phyloP scores from a whole-genome alignment of 2,888 invertebrate species.

The Troides aeacus region DNA sequence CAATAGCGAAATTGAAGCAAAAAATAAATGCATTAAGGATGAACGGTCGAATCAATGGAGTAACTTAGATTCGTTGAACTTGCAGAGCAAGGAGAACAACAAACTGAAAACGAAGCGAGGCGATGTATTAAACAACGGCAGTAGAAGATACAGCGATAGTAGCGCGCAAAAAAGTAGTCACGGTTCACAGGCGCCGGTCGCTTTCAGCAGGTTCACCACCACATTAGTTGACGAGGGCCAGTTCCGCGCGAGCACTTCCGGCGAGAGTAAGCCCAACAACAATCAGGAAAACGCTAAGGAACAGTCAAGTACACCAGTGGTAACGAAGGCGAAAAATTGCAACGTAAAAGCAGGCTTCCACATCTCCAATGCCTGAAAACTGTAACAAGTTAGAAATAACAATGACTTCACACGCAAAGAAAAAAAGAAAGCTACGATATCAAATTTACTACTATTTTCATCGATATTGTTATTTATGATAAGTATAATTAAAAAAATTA shows the following conservation, averaged over 20 bases:
- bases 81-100: constrained; percentile 50
- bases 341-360: constrained; percentile 64
- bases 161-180: constrained; percentile 59
- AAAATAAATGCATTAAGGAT: constrained; percentile 55
- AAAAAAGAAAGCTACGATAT: background rate
- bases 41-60: constrained; percentile 44
- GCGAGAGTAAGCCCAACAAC: constrained; percentile 49
- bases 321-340: constrained; percentile 61
- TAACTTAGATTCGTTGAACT: constrained; percentile 54
- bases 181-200: constrained; percentile 43
- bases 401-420: background rate
- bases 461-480: background rate
- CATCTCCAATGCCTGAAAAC: constrained; percentile 45
- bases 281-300: constrained; percentile 35
- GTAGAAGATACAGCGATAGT: constrained; percentile 66
- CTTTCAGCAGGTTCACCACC: constrained; percentile 66
- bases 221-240: constrained; percentile 63
- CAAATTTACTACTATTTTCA: background rate
- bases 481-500: too few species aligned
- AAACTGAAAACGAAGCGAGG: constrained; percentile 50
- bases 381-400: background rate
- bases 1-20: constrained; percentile 56
- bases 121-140: constrained; percentile 62
- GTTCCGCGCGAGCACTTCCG: constrained; percentile 48
- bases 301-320: constrained; percentile 41